Percentiles rank a stretch among this genome's conserved stretches.
phyloP scores from a whole-genome alignment of 1,140 invertebrate genomes.

The Colletes latitarsis region DNA sequence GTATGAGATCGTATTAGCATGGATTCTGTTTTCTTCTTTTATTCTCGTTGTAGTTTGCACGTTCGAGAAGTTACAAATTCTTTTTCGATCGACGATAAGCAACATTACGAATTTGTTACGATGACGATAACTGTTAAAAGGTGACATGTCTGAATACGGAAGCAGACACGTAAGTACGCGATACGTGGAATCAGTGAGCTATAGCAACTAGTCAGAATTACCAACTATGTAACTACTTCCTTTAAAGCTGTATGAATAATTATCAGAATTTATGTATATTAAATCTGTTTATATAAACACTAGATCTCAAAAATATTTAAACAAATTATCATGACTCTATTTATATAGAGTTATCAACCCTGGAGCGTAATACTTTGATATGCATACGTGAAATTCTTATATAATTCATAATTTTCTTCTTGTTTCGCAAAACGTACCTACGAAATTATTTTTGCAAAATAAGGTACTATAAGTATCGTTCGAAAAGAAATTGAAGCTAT shows the following conservation, averaged over 20 bases:
- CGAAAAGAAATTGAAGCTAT: background rate
- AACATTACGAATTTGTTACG: constrained; percentile 23
- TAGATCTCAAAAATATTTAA: no score
- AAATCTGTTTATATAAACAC: no score
- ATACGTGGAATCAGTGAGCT: constrained; percentile 21
- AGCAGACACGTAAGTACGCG: constrained; percentile 29
- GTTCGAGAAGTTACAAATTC: background rate
- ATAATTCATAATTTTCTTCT: no score
- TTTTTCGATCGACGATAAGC: background rate
- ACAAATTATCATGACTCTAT: no score
- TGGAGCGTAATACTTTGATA: no score
- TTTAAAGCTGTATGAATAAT: background rate
- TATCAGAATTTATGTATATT: no score
- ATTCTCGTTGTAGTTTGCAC: background rate
- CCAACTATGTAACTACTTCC: background rate
- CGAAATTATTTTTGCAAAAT: no score
- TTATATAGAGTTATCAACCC: no score
- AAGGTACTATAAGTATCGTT: no score
- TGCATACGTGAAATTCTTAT: no score
- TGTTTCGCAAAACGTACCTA: no score
- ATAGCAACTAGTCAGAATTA: constrained; percentile 8
- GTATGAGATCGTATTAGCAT: background rate
- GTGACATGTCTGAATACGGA: constrained; percentile 26
- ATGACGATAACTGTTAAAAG: constrained; percentile 11
- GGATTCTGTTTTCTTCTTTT: no score